Evolutionary conservation across 2,888 invertebrate species (phyloP).

Genomic region (Zeuzera pyrina): DNA sequence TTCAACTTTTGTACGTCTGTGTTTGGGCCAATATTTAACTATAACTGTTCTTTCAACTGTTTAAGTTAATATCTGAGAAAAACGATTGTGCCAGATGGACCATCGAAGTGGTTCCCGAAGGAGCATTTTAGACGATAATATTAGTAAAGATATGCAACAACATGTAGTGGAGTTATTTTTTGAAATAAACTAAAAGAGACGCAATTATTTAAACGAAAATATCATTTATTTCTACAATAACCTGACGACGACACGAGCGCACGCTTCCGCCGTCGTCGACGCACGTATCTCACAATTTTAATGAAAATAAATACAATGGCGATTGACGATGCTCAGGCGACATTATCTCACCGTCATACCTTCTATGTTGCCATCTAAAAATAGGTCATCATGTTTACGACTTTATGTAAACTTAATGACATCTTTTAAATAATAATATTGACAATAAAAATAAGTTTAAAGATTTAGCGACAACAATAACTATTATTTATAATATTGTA

Average conservation of each 20-base stretch:
- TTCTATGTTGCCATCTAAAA: slow-evolving; percentile 53
- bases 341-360: slow-evolving; percentile 42
- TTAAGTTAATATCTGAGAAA: no score
- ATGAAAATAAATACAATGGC: slow-evolving; percentile 61
- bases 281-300: slow-evolving; percentile 67
- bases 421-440: slow-evolving; percentile 50
- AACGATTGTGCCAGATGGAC: no score
- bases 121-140: background rate
- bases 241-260: slow-evolving; percentile 41
- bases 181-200: slow-evolving; percentile 33
- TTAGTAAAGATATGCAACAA: no score
- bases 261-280: slow-evolving; percentile 37
- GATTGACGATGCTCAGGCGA: slow-evolving; percentile 36
- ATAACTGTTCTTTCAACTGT: no score
- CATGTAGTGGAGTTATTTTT: background rate
- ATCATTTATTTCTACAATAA: slow-evolving; percentile 72
- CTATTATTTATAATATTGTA: slow-evolving; percentile 45
- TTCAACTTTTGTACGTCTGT: no score
- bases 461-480: slow-evolving; percentile 63
- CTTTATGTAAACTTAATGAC: slow-evolving; percentile 49
- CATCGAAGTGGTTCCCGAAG: background rate
- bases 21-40: no score
- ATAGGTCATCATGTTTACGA: slow-evolving; percentile 48
- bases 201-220: slow-evolving; percentile 66
- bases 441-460: slow-evolving; percentile 54